Conservation (phyloP, 23 tunicate genomes). For the Diplosoma virens region DNA sequence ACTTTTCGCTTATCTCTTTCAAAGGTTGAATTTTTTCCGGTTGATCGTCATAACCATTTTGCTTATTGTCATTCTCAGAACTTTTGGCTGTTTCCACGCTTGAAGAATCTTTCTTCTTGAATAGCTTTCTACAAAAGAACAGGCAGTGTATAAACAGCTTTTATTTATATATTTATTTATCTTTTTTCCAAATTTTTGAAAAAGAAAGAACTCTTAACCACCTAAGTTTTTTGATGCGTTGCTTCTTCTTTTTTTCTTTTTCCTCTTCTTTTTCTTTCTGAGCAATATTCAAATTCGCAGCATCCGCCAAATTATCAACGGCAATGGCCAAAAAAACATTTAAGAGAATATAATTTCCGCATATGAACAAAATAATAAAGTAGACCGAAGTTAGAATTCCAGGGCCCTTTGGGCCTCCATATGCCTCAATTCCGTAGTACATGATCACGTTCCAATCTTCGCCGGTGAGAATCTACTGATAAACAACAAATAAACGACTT, state of each 20-base stretch:
- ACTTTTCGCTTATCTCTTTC: no score
- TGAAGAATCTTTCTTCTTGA: no score
- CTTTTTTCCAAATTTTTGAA: no score
- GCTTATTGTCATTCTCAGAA: no score
- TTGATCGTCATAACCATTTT: no score
- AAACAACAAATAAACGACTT: not conserved
- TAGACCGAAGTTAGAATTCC: constrained; percentile 71
- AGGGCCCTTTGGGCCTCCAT: constrained; percentile 78
- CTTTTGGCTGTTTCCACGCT: no score
- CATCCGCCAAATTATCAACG: constrained; percentile 98
- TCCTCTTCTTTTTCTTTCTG: constrained; percentile 95
- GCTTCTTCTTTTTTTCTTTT: constrained; percentile 76
- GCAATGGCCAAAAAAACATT: constrained; percentile 99
- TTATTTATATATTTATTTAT: no score
- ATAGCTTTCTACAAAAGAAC: no score
- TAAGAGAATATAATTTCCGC: constrained; percentile 95
- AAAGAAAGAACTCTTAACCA: no score
- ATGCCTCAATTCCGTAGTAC: constrained; percentile 94
- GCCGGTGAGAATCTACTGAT: constrained; percentile 84
- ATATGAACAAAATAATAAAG: constrained; percentile 82
- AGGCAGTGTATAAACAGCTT: no score
- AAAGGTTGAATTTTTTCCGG: no score
- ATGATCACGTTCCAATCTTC: constrained; percentile 99
- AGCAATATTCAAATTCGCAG: constrained; percentile 80
- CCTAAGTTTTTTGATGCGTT: constrained; percentile 76